phyloP scores from a whole-genome alignment of 2,888 invertebrate genomes.

The Nemotelus nigrinus region DNA sequence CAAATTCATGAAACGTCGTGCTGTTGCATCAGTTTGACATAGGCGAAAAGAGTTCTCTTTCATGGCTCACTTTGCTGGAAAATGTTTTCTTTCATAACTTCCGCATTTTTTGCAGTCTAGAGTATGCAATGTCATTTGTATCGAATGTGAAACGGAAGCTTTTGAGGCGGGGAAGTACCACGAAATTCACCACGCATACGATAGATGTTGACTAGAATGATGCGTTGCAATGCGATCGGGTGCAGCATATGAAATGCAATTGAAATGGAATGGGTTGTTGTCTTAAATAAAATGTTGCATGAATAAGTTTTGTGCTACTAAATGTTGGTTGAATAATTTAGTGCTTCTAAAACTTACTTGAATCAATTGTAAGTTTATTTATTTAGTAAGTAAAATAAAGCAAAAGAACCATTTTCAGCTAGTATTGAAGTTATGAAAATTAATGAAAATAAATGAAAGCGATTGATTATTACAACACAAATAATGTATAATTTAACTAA shows the following conservation, averaged over 20 bases:
- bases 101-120: not conserved
- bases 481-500: no score
- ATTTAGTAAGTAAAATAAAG: no score
- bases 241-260: not conserved
- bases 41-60: not conserved
- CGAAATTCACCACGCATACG: constrained; percentile 12
- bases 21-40: not conserved
- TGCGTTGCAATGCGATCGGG: not conserved
- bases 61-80: constrained; percentile 13
- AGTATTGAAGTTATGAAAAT: no score
- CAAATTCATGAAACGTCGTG: no score
- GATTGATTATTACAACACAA: no score
- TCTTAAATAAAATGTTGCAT: no score
- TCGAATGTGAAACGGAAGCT: constrained; percentile 5
- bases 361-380: no score
- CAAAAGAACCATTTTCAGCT: no score
- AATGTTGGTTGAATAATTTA: no score
- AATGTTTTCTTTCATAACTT: constrained; percentile 18
- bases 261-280: not conserved
- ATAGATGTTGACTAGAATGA: not conserved
- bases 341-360: no score
- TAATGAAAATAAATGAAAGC: no score
- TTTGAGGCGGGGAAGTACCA: not conserved
- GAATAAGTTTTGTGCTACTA: no score
- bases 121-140: not conserved